A percentile compares a stretch with the other conserved stretches of the same genome.
phyloP scores from a whole-genome alignment of 1,140 invertebrate species.

The Drosophila mauritiana region DNA sequence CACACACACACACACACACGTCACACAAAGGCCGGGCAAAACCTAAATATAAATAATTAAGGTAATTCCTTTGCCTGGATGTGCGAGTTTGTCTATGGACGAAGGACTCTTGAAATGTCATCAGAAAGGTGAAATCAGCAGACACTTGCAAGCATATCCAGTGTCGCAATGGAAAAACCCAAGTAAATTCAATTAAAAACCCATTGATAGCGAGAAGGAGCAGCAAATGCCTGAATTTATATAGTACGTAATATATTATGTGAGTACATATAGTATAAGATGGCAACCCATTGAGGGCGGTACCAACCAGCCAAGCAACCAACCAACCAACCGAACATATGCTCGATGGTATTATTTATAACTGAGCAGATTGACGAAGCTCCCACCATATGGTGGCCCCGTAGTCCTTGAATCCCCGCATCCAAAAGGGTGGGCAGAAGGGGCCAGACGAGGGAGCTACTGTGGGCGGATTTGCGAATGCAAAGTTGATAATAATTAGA shows the following conservation, averaged over 20 bases:
- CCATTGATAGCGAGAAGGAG: slow-evolving; percentile 14
- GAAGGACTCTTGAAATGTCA: slow-evolving; percentile 20
- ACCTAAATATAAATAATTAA: slow-evolving; percentile 59
- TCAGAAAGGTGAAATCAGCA: slow-evolving; percentile 4
- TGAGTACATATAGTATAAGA: slow-evolving; percentile 3
- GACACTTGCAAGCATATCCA: slow-evolving; percentile 14
- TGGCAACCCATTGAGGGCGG: too few species aligned
- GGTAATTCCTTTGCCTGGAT: slow-evolving; percentile 9
- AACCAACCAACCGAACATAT: slow-evolving; percentile 14
- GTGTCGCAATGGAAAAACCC: slow-evolving; percentile 1
- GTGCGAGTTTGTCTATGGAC: neutral
- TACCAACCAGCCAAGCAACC: too few species aligned
- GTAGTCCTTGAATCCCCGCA: neutral
- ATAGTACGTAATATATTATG: neutral
- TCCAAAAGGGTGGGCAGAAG: neutral
- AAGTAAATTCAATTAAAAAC: slow-evolving; percentile 47
- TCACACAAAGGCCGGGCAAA: neutral
- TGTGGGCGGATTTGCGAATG: slow-evolving; percentile 6
- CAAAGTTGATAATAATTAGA: slow-evolving; percentile 51
- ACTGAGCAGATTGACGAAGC: slow-evolving; percentile 6
- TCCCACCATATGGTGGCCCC: slow-evolving; percentile 12
- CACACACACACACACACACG: too few species aligned
- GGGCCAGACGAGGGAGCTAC: neutral
- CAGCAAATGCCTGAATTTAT: slow-evolving; percentile 11
- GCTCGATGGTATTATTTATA: slow-evolving; percentile 35